Evolutionary conservation across 2,888 invertebrate genomes (phyloP).

Genomic region (Ophion costatus): DNA sequence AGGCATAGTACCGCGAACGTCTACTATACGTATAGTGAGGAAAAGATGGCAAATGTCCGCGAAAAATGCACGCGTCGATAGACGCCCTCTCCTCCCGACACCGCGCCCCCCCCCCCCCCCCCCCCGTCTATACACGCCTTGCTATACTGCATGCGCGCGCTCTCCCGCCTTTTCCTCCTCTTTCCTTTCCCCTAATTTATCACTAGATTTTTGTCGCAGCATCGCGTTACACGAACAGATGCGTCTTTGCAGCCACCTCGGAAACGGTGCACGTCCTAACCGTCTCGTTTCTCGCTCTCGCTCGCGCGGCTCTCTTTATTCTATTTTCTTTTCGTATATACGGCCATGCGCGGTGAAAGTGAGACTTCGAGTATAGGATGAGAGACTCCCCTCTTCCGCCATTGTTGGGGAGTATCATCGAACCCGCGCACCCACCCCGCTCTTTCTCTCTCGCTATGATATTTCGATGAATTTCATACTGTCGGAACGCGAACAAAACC

Average conservation of each 20-base stretch:
- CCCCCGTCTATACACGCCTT: background rate
- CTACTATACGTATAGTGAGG: background rate
- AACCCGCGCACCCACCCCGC: background rate
- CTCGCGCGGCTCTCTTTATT: background rate
- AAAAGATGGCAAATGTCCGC: background rate
- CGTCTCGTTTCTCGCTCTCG: background rate
- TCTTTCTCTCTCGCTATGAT: background rate
- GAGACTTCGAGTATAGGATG: background rate
- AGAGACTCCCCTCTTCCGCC: background rate
- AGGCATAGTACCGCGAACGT: background rate
- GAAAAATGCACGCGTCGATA: conserved; percentile 1
- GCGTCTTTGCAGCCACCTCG: background rate
- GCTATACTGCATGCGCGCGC: too few relatives aligned
- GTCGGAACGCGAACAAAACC: background rate
- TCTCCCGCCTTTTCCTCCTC: background rate
- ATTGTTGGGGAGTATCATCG: background rate
- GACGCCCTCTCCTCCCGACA: background rate
- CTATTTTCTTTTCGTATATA: background rate
- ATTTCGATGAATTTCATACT: background rate
- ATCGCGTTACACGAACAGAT: too few relatives aligned
- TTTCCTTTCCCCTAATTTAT: background rate
- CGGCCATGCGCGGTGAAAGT: background rate
- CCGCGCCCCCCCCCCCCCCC: too few relatives aligned
- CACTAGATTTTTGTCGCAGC: background rate
- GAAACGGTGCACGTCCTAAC: background rate